Conservation (phyloP, 2,888 invertebrate species). For the Pherbina coryleti region DNA sequence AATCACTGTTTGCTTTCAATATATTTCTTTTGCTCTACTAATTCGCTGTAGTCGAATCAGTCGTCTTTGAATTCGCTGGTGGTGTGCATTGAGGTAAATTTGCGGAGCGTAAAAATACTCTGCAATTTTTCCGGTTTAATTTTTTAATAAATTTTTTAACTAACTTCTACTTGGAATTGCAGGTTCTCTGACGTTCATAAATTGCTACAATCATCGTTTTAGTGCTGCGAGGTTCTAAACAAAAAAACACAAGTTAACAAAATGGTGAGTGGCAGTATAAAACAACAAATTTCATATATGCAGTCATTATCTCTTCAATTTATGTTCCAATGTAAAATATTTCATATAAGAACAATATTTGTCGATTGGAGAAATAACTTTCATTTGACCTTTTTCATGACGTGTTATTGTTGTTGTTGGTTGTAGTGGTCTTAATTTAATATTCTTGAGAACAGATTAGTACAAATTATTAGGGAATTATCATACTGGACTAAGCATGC, state of each 20-base stretch:
- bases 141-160: constrained; percentile 8
- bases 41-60: not conserved
- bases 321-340: not conserved
- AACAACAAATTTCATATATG: not conserved
- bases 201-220: not conserved
- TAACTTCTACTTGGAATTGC: not conserved
- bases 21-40: not conserved
- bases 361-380: constrained; percentile 45
- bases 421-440: constrained; percentile 15
- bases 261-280: constrained; percentile 4
- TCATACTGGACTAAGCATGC: too few relatives aligned
- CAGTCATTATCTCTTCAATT: not conserved
- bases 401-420: not conserved
- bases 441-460: not conserved
- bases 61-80: constrained; percentile 9
- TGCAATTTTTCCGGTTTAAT: constrained; percentile 1
- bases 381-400: constrained; percentile 48
- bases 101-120: not conserved
- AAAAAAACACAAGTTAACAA: not conserved
- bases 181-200: not conserved
- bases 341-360: not conserved
- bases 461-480: too few relatives aligned
- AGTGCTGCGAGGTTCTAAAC: not conserved
- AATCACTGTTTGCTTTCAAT: not conserved
- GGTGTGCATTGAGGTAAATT: not conserved